These are phyloP conservation scores for Brachirus orientalis DNA, from an alignment of 2,113 vertebrate species.

Conservation along the genomic window DNA sequence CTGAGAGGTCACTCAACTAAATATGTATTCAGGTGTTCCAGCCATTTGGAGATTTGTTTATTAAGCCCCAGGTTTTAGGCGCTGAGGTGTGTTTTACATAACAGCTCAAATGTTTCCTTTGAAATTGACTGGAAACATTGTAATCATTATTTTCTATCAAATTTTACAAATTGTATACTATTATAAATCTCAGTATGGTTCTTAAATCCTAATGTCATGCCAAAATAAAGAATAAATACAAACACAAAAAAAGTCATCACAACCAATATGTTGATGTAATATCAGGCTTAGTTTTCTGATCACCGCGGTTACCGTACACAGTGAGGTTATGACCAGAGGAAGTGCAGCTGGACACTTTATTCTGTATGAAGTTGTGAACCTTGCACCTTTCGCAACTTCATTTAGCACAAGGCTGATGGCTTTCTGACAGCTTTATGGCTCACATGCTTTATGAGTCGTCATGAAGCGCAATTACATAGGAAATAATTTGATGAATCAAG, in stretches of 20 bases:
- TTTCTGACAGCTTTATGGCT: constrained; percentile 93
- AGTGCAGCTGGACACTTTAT: constrained; percentile 73
- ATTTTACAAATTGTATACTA: no score
- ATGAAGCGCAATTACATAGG: constrained; percentile 90
- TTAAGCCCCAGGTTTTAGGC: constrained; percentile 10
- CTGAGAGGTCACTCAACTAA: constrained; percentile 56
- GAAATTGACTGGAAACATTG: no score
- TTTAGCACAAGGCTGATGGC: constrained; percentile 90
- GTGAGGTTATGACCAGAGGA: constrained; percentile 33
- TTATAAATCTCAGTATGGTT: no score
- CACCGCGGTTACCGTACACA: constrained; percentile 29
- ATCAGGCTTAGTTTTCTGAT: neutral
- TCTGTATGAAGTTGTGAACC: constrained; percentile 86
- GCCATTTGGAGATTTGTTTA: constrained; percentile 12
- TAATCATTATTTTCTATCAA: no score
- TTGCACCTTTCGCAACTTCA: constrained; percentile 87
- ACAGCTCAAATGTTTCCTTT: no score
- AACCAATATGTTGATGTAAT: neutral
- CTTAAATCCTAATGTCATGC: no score
- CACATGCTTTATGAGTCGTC: constrained; percentile 88
- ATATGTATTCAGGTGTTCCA: constrained; percentile 48
- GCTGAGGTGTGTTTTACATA: neutral
- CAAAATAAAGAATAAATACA: neutral
- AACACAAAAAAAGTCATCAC: neutral
- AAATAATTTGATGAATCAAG: constrained; percentile 98